Conservation (phyloP, 2,888 invertebrate species). For the Acanthosepion pharaonis region DNA sequence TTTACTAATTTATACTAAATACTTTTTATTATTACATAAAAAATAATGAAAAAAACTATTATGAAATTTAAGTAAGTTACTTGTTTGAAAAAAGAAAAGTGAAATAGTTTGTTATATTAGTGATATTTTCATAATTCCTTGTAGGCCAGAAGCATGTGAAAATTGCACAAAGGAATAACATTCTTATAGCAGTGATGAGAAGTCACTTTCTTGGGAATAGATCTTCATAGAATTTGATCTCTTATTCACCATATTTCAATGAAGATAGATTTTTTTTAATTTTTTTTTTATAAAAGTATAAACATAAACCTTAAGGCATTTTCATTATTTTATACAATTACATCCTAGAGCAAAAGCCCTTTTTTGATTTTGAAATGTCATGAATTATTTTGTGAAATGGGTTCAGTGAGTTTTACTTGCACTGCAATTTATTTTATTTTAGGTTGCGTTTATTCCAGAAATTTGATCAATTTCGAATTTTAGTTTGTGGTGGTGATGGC, state of each 20-base stretch:
- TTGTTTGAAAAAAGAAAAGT: too few relatives aligned
- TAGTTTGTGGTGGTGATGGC: slow-evolving; percentile 97
- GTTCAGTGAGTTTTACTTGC: neutral
- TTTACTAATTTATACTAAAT: too few relatives aligned
- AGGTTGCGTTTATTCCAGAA: slow-evolving; percentile 91
- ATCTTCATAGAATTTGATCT: neutral
- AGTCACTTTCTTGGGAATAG: neutral
- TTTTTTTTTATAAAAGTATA: neutral
- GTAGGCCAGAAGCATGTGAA: too few relatives aligned
- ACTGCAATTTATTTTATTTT: slow-evolving; percentile 56
- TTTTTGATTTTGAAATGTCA: neutral
- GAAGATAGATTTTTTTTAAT: neutral
- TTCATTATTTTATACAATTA: too few relatives aligned
- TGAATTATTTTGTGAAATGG: neutral
- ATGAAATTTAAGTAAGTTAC: too few relatives aligned
- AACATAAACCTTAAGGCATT: too few relatives aligned
- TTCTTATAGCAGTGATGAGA: neutral
- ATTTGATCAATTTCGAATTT: slow-evolving; percentile 94
- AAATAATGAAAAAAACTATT: too few relatives aligned
- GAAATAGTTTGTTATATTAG: too few relatives aligned
- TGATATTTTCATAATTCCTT: too few relatives aligned
- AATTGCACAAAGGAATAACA: neutral
- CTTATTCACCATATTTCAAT: neutral
- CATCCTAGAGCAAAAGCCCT: neutral
- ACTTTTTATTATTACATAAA: too few relatives aligned